Percentiles rank a stretch among this genome's conserved stretches.
phyloP scores from a whole-genome alignment of 2,797 vertebrate genomes.

The Hemibagrus guttatus region DNA sequence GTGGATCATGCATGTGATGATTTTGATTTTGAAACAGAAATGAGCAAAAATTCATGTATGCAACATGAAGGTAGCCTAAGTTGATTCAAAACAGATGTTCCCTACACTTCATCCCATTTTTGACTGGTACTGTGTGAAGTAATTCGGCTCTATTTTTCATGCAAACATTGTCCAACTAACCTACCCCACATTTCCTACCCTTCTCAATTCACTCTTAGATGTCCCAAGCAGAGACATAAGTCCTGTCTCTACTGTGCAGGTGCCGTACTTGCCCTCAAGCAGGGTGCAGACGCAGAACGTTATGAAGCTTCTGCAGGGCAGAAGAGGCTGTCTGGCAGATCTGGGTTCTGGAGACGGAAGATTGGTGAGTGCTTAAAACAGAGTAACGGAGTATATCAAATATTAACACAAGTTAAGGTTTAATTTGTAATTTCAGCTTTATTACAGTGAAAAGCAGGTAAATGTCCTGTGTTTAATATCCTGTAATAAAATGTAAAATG shows the following conservation, averaged over 20 bases:
- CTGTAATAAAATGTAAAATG: no score
- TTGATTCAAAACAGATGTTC: not conserved
- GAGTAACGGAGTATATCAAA: not conserved
- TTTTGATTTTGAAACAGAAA: not conserved
- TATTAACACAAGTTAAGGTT: not conserved
- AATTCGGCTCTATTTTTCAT: not conserved
- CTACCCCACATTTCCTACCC: no score
- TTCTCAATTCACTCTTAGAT: not conserved
- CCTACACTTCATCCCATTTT: not conserved
- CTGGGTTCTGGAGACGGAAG: slow-evolving; percentile 79
- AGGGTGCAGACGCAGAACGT: slow-evolving; percentile 69
- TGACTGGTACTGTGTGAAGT: slow-evolving; percentile 12
- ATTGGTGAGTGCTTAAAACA: slow-evolving; percentile 64
- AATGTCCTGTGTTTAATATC: not conserved
- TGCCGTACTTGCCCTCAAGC: slow-evolving; percentile 78
- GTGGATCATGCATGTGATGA: not conserved
- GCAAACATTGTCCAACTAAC: not conserved
- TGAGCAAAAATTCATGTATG: not conserved
- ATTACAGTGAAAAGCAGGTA: not conserved
- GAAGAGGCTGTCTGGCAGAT: slow-evolving; percentile 72
- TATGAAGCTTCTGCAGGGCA: slow-evolving; percentile 72
- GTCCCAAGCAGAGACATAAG: not conserved
- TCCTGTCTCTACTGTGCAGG: slow-evolving; percentile 62
- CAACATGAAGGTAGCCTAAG: not conserved
- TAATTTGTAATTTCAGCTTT: not conserved